phyloP scores from a whole-genome alignment of 2,113 vertebrate genomes.

The Sphyrna mokarran region DNA sequence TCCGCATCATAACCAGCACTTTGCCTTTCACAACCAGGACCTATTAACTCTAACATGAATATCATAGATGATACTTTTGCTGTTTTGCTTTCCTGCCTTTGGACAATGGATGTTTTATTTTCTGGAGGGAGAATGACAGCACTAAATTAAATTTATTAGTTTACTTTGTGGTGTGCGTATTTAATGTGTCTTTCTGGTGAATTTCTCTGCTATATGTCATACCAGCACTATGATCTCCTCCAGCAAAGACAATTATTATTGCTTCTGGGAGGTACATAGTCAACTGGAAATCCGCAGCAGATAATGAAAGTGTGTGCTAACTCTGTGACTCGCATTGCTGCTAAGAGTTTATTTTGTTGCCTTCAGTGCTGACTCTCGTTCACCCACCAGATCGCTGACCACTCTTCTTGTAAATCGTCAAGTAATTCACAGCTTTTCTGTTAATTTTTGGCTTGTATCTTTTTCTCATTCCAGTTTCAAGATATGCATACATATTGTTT shows the following conservation, averaged over 20 bases:
- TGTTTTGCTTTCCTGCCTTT: neutral
- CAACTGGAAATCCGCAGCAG: too few species aligned
- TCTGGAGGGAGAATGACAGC: neutral
- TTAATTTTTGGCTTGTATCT: neutral
- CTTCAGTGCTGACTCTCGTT: too few species aligned
- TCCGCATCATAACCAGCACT: neutral
- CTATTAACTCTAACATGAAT: neutral
- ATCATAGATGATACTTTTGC: neutral
- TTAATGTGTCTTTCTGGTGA: neutral
- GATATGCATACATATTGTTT: neutral
- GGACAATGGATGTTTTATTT: neutral
- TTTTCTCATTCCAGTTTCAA: neutral
- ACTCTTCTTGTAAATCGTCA: too few species aligned
- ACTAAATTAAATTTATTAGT: neutral
- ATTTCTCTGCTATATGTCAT: neutral
- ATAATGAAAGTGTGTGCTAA: too few species aligned
- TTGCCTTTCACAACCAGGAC: neutral
- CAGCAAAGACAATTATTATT: too few species aligned
- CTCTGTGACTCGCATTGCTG: too few species aligned
- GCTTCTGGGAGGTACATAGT: too few species aligned
- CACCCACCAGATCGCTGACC: too few species aligned
- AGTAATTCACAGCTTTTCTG: too few species aligned
- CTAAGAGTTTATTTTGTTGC: too few species aligned
- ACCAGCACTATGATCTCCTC: too few species aligned
- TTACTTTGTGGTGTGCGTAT: neutral